Evolutionary conservation across 1,140 invertebrate genomes (phyloP), one percentile per base, ranked within the genome.

Genomic region (Penaeus vannamei): DNA sequence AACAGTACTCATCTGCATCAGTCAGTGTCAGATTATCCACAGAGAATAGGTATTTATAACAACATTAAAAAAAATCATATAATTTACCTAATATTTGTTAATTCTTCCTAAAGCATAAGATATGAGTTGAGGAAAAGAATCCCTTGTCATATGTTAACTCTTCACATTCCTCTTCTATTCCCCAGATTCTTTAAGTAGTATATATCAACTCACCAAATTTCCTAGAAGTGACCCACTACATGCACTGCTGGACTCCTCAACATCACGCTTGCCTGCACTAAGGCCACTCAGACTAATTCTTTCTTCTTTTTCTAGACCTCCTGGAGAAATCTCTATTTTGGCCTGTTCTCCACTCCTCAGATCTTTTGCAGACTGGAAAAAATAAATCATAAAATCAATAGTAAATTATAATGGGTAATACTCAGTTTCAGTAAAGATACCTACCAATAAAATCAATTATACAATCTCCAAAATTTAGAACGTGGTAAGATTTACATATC

Each of bases 151-250:
- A 22, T 23, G 36, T 20, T 32, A 42, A 53, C 81, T 60, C 81
- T 10, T 23, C 36, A 36, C 20, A 23, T 23, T 83, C 81, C 32
- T 42, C 53, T 32, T 83, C 53, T 12, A 61, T 64, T 23, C 53
- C 29, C 81, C 66, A 64, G 29, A 61, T 20, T 53, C 26, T 23
- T 0, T 23, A 32, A n/a, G 26, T 19, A 80, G 26, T 26, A 20
- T 23, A 59, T 22, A 61, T 42, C 79, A 8, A 87, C 90, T 88
- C 26, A 90, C 90, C 83, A 88, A 42, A 53, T 90, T 90, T 36
- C 90, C 90, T 36, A 90, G 32, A 26, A 90, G 66, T 42, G 90
- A 90, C 23, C 90, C 90, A 61, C 90, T 90, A 17, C 86, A 88
- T 8, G 86, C 84, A 77, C 90, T 90, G 83, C 80, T 85, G 0